These are phyloP conservation scores for Drosophila phalerata DNA, from an alignment of 2,888 invertebrate species.

Conservation along the genomic window DNA sequence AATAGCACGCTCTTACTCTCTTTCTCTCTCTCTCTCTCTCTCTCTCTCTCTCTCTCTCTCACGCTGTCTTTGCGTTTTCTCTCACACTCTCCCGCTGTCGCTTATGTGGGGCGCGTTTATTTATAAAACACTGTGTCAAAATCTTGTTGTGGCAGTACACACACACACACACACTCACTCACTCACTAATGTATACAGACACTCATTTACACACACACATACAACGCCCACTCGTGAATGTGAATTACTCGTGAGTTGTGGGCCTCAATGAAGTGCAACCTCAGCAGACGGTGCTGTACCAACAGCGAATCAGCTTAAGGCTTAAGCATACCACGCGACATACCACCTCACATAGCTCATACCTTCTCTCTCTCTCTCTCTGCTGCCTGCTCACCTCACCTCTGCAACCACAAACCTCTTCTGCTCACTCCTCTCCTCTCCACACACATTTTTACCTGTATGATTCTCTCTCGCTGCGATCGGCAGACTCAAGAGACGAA, in stretches of 20 bases:
- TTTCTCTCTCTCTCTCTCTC: not conserved
- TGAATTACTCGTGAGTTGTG: slow-evolving; percentile 53
- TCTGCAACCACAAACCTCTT: not conserved
- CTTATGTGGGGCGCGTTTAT: slow-evolving; percentile 80
- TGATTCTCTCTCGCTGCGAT: slow-evolving; percentile 25
- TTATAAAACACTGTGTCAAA: slow-evolving; percentile 82
- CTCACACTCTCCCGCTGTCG: slow-evolving; percentile 14
- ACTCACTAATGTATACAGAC: not conserved
- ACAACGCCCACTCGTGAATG: slow-evolving; percentile 55
- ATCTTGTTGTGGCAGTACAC: slow-evolving; percentile 64
- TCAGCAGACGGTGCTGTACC: slow-evolving; percentile 74
- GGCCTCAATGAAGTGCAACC: slow-evolving; percentile 61
- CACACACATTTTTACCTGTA: slow-evolving; percentile 33
- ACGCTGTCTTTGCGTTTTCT: not conserved
- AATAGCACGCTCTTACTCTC: slow-evolving; percentile 6
- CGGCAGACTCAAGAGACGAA: slow-evolving; percentile 31
- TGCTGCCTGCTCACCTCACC: not conserved
- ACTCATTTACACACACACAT: slow-evolving; percentile 12
- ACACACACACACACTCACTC: slow-evolving; percentile 13
- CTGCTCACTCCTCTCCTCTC: not conserved
- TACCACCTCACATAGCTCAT: slow-evolving; percentile 4
- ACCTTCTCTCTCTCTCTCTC: not conserved
- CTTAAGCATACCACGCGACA: slow-evolving; percentile 42
- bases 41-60: too few relatives aligned
- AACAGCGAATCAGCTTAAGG: slow-evolving; percentile 31